Percentiles rank a stretch among this genome's conserved stretches.
phyloP scores from a whole-genome alignment of 2,888 invertebrate genomes.

The Tinea trinotella region DNA sequence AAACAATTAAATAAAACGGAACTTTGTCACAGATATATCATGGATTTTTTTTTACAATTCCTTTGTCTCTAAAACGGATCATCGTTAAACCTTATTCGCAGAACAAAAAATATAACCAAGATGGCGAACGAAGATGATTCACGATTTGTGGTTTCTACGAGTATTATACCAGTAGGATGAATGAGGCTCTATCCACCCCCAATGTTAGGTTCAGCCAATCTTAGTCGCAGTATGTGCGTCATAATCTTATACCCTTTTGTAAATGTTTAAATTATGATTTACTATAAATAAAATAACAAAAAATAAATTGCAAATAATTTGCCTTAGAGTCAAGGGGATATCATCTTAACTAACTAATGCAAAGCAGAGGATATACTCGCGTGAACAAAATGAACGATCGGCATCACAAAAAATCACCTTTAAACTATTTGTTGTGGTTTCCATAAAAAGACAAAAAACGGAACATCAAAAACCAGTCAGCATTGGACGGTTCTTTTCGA shows the following conservation, averaged over 20 bases:
- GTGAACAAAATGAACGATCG: conserved; percentile 55
- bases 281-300: not conserved
- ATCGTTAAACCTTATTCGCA: not conserved
- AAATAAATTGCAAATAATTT: conserved; percentile 9
- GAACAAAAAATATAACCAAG: conserved; percentile 23
- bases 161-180: conserved; percentile 30
- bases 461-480: conserved; percentile 65
- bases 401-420: conserved; percentile 58
- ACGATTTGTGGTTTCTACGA: conserved; percentile 41
- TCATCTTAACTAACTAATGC: not conserved
- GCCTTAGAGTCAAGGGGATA: conserved; percentile 1
- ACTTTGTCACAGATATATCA: not conserved
- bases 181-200: conserved; percentile 3
- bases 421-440: conserved; percentile 68
- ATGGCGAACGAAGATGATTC: conserved; percentile 35
- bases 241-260: not conserved
- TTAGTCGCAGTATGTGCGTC: conserved; percentile 5
- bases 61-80: conserved; percentile 8
- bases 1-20: not conserved
- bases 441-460: conserved; percentile 54
- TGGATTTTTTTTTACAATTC: too few species aligned
- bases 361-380: conserved; percentile 33
- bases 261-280: not conserved
- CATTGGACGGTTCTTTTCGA: conserved; percentile 67
- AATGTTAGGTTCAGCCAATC: conserved; percentile 9